Evolutionary conservation across 2,888 invertebrate genomes (phyloP), one percentile per base, ranked within the genome.

Genomic region (Oscheius sp.): DNA sequence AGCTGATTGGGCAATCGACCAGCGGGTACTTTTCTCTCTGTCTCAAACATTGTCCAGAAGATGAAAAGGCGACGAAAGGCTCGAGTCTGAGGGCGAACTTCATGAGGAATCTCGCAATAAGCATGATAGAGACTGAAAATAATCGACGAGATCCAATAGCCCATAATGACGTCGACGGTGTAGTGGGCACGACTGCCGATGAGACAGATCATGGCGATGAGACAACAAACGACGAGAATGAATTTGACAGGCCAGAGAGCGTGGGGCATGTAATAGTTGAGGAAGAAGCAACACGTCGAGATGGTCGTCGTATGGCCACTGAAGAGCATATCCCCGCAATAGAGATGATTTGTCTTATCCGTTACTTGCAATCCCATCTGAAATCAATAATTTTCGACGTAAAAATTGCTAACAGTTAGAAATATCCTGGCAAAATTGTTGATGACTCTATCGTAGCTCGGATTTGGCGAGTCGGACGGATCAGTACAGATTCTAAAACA

Each of bases 231-330:
- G 35, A 69, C 27, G 27, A 56, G 41, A 3, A 58, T 18, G 18
- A 58, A 6, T 25, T 69, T 69, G 16, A 56, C 5, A 6, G 69
- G 69, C 69, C 69, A 69, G 5, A 69, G 49, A 2, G 58, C 56
- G 25, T 69, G 69, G 1, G 69, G 69, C 58, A 69, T 56, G 58
- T 69, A 69, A 29, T 58, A 69, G 69, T 69, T 69, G 46, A 69
- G 69, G 49, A 69, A 69, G 69, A 69, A 69, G 23, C 56, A 56
- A 25, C 69, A 58, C 6, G 45, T 23, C 16, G 58, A 29, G 45
- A 69, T 59, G 2, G 69, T 49, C 16, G 69, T 69, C 27, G 69
- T 69, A 21, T 69, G 69, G 59, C 69, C 69, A 25, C 58, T 58
- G 29, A 69, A 69, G 23, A 69, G 43, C 69, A 69, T 69, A 21